Evolutionary conservation across 2,888 invertebrate species (phyloP).

Genomic region (Rhyacophila evoluta): DNA sequence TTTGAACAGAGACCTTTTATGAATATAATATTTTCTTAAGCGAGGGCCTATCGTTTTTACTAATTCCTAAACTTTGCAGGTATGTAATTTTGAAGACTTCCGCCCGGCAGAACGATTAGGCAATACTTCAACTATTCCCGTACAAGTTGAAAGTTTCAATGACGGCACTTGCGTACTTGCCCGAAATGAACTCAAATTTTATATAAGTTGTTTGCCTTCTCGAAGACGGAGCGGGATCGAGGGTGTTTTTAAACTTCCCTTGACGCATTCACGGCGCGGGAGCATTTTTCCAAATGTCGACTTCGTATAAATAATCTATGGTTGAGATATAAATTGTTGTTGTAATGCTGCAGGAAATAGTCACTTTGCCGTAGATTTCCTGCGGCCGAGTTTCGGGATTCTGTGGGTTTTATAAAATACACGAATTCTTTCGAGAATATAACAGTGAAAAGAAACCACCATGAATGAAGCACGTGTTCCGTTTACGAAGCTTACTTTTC

Average conservation of each 20-base stretch:
- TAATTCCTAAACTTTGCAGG: background rate
- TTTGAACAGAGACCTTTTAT: background rate
- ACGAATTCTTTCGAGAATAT: too few relatives aligned
- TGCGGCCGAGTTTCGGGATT: too few relatives aligned
- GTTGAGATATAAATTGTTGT: too few relatives aligned
- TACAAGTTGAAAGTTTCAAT: constrained; percentile 14
- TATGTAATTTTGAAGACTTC: constrained; percentile 1
- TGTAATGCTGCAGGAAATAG: too few relatives aligned
- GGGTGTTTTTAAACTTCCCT: constrained; percentile 14
- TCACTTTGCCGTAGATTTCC: too few relatives aligned
- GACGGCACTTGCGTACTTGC: background rate
- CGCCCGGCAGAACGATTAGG: constrained; percentile 7
- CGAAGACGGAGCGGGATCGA: background rate
- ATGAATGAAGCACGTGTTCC: too few relatives aligned
- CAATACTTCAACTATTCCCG: constrained; percentile 22
- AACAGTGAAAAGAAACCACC: too few relatives aligned
- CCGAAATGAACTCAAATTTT: constrained; percentile 13
- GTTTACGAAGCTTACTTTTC: too few relatives aligned
- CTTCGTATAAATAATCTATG: too few relatives aligned
- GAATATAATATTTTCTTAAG: background rate
- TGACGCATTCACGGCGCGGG: background rate
- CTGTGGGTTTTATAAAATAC: too few relatives aligned
- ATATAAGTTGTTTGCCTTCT: constrained; percentile 7
- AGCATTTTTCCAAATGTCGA: background rate
- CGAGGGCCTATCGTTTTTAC: background rate